Conservation (phyloP, 2,113 vertebrate genomes). For the Ceuthmochares aereus region DNA sequence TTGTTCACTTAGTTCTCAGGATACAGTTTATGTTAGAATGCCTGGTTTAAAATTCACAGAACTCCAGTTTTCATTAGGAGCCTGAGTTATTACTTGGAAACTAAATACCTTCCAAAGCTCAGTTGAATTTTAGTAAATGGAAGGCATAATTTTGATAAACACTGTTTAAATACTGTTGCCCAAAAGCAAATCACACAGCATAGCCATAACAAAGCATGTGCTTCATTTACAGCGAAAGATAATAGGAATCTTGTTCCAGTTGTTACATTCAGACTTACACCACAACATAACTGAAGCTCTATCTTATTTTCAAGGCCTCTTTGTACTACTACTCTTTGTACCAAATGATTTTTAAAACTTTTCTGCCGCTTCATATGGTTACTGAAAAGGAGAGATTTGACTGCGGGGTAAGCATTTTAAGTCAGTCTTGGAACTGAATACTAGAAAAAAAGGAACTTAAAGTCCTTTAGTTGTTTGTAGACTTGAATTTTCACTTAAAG, state of each 20-base stretch:
- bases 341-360: not conserved
- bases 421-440: not conserved
- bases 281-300: not conserved
- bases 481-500: not conserved
- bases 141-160: not conserved
- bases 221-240: not conserved
- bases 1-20: not conserved
- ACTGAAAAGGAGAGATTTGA: not conserved
- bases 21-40: not conserved
- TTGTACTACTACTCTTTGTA: not conserved
- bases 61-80: not conserved
- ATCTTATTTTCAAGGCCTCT: not conserved
- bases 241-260: not conserved
- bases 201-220: not conserved
- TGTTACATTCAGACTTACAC: not conserved
- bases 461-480: not conserved
- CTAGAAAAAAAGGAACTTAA: no score
- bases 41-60: not conserved
- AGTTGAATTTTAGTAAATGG: not conserved
- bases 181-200: not conserved
- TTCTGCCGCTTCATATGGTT: not conserved
- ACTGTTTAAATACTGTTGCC: not conserved
- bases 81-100: not conserved
- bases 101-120: not conserved
- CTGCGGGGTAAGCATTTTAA: not conserved